Base-by-base conservation (phyloP, 2,888 invertebrate species). In the Ischnura elegans region DNA sequence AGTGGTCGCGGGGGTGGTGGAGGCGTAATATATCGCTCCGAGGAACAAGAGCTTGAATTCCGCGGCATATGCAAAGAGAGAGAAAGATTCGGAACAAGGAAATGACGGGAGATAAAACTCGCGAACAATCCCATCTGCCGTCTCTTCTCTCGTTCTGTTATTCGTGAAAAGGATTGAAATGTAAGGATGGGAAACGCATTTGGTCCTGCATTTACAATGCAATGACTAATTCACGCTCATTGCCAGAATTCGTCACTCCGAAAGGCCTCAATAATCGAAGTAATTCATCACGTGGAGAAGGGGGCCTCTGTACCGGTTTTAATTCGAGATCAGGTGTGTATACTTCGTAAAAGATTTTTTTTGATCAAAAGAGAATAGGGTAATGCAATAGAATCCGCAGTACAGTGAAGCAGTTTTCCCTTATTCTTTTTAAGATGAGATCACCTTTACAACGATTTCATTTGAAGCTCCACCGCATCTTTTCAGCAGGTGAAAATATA, bases 11-110 rank as follows among this genome's bases (percentile, higher is more conserved):
- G 46, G 87, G 46, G 87, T n/a, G 47, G 19, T 2, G 29, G 87
- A 87, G 47, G 42, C 21, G 90, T 55, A 90, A 90, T 90, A 51
- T 46, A 87, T 47, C 45, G 87, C 87, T n/a, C 19, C n/a, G n/a
- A n/a, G 46, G 87, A 45, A 46, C 45, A 45, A 87, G 45, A 25
- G 87, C 87, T 5, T 13, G 46, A 45, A n/a, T 47, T 76, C 19
- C 19, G 61, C 19, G 61, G 61, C 61, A 61, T 6, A 61, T 61
- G 6, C 61, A 6, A 8, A 61, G 25, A n/a, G 25, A n/a, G 19
- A 25, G 25, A n/a, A n/a, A 61, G 21, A 61, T 25, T 21, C 25
- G 5, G 61, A 19, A 1, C 25, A 2, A 21, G 61, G 61, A 25
- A 61, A 61, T 5, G 1, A n/a, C 25, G 61, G 25, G n/a, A 61